Evolutionary conservation across 2,797 vertebrate genomes (phyloP).

Genomic region (Tenualosa ilisha): DNA sequence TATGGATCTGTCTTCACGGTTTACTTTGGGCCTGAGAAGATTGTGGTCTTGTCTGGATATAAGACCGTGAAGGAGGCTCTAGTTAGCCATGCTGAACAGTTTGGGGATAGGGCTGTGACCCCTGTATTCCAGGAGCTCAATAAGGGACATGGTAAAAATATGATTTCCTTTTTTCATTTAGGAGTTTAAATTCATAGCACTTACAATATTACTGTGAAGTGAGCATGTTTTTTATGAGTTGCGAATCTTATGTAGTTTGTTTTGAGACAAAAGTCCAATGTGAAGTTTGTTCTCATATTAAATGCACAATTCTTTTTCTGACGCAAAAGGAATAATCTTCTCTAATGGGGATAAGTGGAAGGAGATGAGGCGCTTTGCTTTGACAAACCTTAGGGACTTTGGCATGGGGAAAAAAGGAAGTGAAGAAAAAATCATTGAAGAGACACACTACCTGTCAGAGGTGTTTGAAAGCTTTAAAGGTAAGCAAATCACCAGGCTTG

Average conservation of each 20-base stretch:
- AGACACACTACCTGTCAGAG: constrained; percentile 63
- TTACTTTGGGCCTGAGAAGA: constrained; percentile 64
- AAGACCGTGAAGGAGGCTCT: constrained; percentile 69
- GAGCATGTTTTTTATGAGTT: not conserved
- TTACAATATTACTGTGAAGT: not conserved
- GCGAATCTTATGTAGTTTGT: not conserved
- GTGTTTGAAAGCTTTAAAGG: constrained; percentile 64
- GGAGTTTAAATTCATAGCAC: not conserved
- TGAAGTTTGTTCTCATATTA: not conserved
- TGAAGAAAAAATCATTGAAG: constrained; percentile 71
- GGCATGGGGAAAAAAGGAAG: constrained; percentile 72
- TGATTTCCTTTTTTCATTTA: not conserved
- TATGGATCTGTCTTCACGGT: constrained; percentile 69
- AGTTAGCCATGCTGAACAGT: constrained; percentile 64
- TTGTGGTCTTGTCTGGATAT: constrained; percentile 71
- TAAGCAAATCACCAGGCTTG: constrained; percentile 33
- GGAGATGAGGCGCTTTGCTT: constrained; percentile 72
- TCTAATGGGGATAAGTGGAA: constrained; percentile 73
- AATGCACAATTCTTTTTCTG: not conserved
- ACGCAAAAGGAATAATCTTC: constrained; percentile 67
- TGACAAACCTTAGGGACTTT: constrained; percentile 68
- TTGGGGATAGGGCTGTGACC: constrained; percentile 60
- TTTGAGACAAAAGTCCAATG: not conserved
- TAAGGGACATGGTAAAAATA: constrained; percentile 62
- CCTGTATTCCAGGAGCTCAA: constrained; percentile 52